These are phyloP conservation scores for Andrena haemorrhoa DNA, from an alignment of 2,888 invertebrate genomes.

Conservation along the genomic window DNA sequence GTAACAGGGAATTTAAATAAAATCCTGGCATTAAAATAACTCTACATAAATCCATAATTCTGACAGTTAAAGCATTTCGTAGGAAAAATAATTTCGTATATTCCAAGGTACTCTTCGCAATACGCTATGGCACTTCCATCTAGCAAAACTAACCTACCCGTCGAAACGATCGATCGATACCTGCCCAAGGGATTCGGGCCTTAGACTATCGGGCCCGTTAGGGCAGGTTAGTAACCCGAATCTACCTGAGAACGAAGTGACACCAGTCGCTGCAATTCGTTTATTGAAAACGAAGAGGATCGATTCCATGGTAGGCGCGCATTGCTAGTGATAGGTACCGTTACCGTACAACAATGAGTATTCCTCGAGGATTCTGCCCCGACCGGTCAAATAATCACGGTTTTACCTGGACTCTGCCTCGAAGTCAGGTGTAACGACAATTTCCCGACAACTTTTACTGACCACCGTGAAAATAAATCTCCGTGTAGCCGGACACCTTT, in stretches of 20 bases:
- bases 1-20: too few species aligned
- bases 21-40: background rate
- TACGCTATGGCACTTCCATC: background rate
- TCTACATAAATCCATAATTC: background rate
- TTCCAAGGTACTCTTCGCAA: background rate
- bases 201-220: constrained; percentile 45
- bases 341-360: constrained; percentile 47
- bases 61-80: background rate
- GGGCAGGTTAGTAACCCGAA: constrained; percentile 62
- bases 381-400: constrained; percentile 17
- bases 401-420: constrained; percentile 46
- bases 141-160: constrained; percentile 23
- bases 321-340: constrained; percentile 41
- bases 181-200: constrained; percentile 32
- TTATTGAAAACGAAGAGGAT: constrained; percentile 51
- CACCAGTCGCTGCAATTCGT: constrained; percentile 46
- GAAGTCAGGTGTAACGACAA: constrained; percentile 44
- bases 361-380: constrained; percentile 18
- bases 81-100: background rate
- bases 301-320: constrained; percentile 58
- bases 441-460: constrained; percentile 9
- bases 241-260: constrained; percentile 62
- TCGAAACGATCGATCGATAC: constrained; percentile 38
- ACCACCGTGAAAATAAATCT: constrained; percentile 26
- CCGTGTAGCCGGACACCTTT: background rate